Evolutionary conservation across 2,888 invertebrate genomes (phyloP).

Genomic region (Octonoba sinensis): DNA sequence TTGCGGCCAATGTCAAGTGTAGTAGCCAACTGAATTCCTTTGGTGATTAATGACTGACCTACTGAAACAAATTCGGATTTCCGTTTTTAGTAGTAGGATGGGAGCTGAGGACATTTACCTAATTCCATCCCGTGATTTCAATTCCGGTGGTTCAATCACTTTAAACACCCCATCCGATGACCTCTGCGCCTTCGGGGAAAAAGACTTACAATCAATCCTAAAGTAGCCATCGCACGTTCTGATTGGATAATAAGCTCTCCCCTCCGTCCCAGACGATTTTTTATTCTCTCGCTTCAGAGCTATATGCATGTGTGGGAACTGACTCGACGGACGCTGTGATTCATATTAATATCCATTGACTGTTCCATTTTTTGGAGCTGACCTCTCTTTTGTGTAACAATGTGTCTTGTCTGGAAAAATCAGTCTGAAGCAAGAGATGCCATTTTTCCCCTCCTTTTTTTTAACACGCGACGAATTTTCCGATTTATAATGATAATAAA

Average conservation of each 20-base stretch:
- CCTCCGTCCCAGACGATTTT: constrained; percentile 2
- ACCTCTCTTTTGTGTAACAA: not conserved
- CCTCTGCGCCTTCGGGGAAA: constrained; percentile 4
- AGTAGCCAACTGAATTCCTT: too few relatives aligned
- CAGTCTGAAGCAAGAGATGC: too few relatives aligned
- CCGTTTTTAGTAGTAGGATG: too few relatives aligned
- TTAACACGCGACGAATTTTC: too few relatives aligned
- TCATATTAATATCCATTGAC: too few relatives aligned
- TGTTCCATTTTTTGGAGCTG: too few relatives aligned
- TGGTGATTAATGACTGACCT: too few relatives aligned
- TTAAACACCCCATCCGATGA: constrained; percentile 11
- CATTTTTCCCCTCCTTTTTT: too few relatives aligned
- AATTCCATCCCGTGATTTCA: constrained; percentile 18
- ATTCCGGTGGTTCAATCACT: constrained; percentile 11
- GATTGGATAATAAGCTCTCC: constrained; percentile 3
- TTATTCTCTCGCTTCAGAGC: not conserved
- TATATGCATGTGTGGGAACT: not conserved
- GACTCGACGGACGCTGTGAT: not conserved
- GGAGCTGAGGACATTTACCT: constrained; percentile 10
- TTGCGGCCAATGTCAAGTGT: too few relatives aligned
- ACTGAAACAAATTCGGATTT: too few relatives aligned
- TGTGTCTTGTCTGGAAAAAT: not conserved
- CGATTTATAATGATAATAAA: too few relatives aligned
- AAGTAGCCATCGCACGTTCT: constrained; percentile 4
- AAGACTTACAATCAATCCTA: not conserved